Base-by-base conservation (phyloP, 1,140 invertebrate species). In the Pseudachorutes palmiensis region DNA sequence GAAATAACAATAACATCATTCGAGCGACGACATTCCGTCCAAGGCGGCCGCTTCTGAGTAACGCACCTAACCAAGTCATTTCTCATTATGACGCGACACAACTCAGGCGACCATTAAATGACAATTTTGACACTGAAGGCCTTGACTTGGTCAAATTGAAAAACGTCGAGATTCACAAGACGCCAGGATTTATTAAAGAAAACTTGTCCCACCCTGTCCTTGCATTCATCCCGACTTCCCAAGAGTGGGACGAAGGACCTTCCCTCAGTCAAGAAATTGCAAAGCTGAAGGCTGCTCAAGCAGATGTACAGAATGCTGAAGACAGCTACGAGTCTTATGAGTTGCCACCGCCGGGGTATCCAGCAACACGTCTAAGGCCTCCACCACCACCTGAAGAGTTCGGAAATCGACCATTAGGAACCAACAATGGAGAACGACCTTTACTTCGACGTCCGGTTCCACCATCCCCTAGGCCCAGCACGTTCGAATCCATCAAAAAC, bases 141-240 rank as follows among this genome's bases (percentile, higher is more conserved):
- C 61, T 73, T 31, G 67, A 62, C 9, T 33, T 71, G 22, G n/a
- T 71, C 24, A 73, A 73, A 61, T 28, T 73, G 2, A 73, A 73
- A 63, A 73, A 71, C 66, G 49, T 68, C 9, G 72, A 73, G 48
- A 73, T 73, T 66, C 63, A 68, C 49, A 73, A 73, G 51, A 16
- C 36, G 0, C 67, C 69, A 1, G 55, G 59, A 31, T 19, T 19
- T 16, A 29, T 30, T 32, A 9, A 32, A 26, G 16, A 61, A 31
- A 9, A n/a, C 5, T 9, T 12, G 59, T 9, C 12, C 14, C 26
- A 14, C 12, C 30, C 59, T 12, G 9, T 30, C 9, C 59, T 30
- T 12, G 29, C 29, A 2, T 48, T 63, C 28, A 45, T 63, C 41
- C 30, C 61, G 41, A 2, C 30, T 3, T 61, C 59, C 9, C 3